Evolutionary conservation across 2,797 vertebrate genomes (phyloP).

Genomic region (Neomorphus geoffroyi): DNA sequence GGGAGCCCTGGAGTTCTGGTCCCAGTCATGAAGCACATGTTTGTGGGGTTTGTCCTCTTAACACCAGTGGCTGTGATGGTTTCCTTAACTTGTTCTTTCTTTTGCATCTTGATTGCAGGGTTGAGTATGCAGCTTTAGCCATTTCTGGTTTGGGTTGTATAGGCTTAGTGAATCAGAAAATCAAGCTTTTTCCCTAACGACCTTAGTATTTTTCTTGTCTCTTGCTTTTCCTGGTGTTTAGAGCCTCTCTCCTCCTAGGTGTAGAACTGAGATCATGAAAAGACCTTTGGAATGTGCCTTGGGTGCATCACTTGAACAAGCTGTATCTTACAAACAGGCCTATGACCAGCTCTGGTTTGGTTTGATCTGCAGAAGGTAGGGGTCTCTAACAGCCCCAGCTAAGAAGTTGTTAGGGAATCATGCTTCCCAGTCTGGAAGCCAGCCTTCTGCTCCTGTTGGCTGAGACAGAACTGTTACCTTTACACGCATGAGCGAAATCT

Average conservation of each 20-base stretch:
- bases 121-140: neutral
- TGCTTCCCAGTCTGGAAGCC: neutral
- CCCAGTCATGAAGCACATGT: neutral
- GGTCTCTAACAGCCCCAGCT: neutral
- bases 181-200: neutral
- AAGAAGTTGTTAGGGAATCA: neutral
- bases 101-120: neutral
- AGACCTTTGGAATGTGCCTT: neutral
- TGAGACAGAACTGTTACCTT: neutral
- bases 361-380: neutral
- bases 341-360: neutral
- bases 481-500: neutral
- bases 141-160: neutral
- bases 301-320: neutral
- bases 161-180: neutral
- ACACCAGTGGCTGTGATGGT: neutral
- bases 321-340: neutral
- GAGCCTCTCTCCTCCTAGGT: neutral
- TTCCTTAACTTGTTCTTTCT: neutral
- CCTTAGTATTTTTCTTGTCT: neutral
- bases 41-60: neutral
- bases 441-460: neutral
- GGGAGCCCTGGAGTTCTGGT: neutral
- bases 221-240: neutral
- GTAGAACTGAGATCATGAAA: neutral